phyloP scores from a whole-genome alignment of 2,888 invertebrate species.

The Venusia cambrica region DNA sequence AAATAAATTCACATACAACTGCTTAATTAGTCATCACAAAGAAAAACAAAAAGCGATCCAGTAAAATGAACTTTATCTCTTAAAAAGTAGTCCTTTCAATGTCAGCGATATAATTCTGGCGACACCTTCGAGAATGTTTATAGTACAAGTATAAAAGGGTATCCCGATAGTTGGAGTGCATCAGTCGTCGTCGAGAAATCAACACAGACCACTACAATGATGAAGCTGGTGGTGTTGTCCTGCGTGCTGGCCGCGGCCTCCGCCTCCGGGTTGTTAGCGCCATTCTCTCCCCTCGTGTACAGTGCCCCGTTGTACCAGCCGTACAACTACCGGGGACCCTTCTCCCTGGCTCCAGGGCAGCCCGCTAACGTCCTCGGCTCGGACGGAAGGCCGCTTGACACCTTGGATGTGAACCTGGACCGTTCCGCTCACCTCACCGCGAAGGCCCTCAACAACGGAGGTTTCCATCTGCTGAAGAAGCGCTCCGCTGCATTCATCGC shows the following conservation, averaged over 20 bases:
- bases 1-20: constrained; percentile 22
- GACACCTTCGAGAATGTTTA: constrained; percentile 41
- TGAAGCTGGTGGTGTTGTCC: constrained; percentile 83
- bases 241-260: constrained; percentile 81
- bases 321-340: constrained; percentile 57
- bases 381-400: constrained; percentile 70
- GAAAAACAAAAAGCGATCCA: constrained; percentile 38
- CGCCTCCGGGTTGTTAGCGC: constrained; percentile 45
- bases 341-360: constrained; percentile 68
- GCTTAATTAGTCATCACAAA: constrained; percentile 25
- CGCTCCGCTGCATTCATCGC: constrained; percentile 49
- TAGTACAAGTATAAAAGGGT: constrained; percentile 53
- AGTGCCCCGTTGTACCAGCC: constrained; percentile 26
- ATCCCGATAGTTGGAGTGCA: constrained; percentile 37
- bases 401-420: constrained; percentile 69
- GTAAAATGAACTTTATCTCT: constrained; percentile 29
- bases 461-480: constrained; percentile 59
- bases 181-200: constrained; percentile 58
- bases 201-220: constrained; percentile 75
- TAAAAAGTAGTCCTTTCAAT: constrained; percentile 62
- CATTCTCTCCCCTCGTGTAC: constrained; percentile 26
- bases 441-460: constrained; percentile 51
- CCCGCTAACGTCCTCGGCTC: constrained; percentile 66
- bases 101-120: constrained; percentile 54
- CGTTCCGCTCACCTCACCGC: constrained; percentile 65